phyloP scores from a whole-genome alignment of 2,888 invertebrate species.

The Sussaba pulchella region DNA sequence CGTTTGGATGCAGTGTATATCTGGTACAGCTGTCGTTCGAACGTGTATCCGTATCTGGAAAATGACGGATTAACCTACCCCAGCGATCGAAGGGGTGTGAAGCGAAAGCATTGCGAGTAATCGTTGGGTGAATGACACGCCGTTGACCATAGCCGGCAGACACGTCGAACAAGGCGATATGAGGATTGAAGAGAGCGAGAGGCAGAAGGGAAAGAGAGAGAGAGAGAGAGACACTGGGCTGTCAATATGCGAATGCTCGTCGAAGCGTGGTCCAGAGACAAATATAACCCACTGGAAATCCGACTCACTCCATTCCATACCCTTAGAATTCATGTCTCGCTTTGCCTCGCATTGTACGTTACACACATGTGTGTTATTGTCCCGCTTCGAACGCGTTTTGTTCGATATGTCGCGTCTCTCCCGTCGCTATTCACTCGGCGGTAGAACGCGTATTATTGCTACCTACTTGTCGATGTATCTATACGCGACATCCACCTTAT shows the following conservation, averaged over 20 bases:
- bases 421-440: not conserved
- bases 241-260: slow-evolving; percentile 43
- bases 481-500: not conserved
- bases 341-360: not conserved
- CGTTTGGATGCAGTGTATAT: not conserved
- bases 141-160: slow-evolving; percentile 29
- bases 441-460: slow-evolving; percentile 22
- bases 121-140: slow-evolving; percentile 12
- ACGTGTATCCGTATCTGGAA: not conserved
- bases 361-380: not conserved
- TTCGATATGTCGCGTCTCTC: not conserved
- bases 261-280: slow-evolving; percentile 24
- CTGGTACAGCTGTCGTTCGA: not conserved
- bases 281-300: slow-evolving; percentile 34
- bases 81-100: slow-evolving; percentile 10
- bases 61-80: slow-evolving; percentile 1
- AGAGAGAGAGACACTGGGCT: not conserved
- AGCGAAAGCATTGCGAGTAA: slow-evolving; percentile 3
- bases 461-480: slow-evolving; percentile 14
- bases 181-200: slow-evolving; percentile 5
- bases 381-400: not conserved
- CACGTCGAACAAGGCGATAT: slow-evolving; percentile 31
- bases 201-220: slow-evolving; percentile 4
- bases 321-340: slow-evolving; percentile 21
- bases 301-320: slow-evolving; percentile 21